Evolutionary conservation across 2,888 invertebrate genomes (phyloP).

Genomic region (Myopa testacea): DNA sequence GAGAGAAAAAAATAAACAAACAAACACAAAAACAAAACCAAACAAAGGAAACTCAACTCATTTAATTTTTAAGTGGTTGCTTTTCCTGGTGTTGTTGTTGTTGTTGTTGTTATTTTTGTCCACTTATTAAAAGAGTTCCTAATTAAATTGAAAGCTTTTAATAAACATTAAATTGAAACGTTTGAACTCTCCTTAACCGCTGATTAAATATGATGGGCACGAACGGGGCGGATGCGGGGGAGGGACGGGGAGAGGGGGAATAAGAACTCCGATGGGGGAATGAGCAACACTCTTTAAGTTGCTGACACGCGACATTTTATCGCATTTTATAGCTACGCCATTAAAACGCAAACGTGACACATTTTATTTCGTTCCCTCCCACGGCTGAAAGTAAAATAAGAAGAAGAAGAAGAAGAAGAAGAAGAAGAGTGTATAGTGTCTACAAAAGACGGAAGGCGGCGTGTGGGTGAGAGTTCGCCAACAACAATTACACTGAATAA

Average conservation of each 20-base stretch:
- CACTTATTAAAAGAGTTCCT: background rate
- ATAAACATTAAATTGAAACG: background rate
- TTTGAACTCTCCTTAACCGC: background rate
- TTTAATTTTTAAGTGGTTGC: background rate
- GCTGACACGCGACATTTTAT: background rate
- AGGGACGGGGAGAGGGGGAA: background rate
- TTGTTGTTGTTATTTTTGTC: background rate
- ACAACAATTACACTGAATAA: background rate
- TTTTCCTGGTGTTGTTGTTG: background rate
- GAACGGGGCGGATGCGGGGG: background rate
- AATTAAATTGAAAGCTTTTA: background rate
- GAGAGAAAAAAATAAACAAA: background rate
- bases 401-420: background rate
- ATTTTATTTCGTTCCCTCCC: background rate
- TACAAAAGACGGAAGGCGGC: background rate
- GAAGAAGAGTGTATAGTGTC: background rate
- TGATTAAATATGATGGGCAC: background rate
- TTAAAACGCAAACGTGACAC: slow-evolving; percentile 14
- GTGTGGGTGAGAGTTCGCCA: background rate
- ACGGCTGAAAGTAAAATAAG: background rate
- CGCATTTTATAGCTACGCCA: slow-evolving; percentile 7
- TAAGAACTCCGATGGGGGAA: background rate
- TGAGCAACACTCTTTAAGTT: background rate
- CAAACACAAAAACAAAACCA: background rate
- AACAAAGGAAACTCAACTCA: background rate